Evolutionary conservation across 2,888 invertebrate species (phyloP).

Genomic region (Dicycla oo): DNA sequence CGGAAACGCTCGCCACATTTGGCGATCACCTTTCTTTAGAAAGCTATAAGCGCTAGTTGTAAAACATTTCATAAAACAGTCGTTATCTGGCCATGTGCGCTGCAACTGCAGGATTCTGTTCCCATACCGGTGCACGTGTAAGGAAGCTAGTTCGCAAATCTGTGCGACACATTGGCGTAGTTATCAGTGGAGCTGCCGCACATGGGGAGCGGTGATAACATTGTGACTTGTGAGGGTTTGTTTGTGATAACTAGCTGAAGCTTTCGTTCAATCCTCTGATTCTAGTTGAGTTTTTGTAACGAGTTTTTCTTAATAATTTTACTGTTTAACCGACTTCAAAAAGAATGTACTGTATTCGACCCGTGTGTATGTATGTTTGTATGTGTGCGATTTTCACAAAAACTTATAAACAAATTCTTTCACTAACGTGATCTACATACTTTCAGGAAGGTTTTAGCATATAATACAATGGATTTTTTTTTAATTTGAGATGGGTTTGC

Average conservation of each 20-base stretch:
- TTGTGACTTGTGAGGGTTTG: slow-evolving; percentile 51
- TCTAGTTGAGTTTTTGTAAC: neutral
- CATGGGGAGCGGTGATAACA: slow-evolving; percentile 70
- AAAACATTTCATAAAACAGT: slow-evolving; percentile 87
- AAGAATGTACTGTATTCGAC: too few relatives aligned
- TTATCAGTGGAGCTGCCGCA: slow-evolving; percentile 70
- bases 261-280: neutral
- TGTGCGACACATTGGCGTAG: slow-evolving; percentile 84
- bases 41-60: slow-evolving; percentile 82
- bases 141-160: slow-evolving; percentile 85
- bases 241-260: slow-evolving; percentile 10
- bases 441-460: too few relatives aligned
- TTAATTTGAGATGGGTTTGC: too few relatives aligned
- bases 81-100: slow-evolving; percentile 82
- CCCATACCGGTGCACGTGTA: slow-evolving; percentile 84
- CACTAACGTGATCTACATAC: too few relatives aligned
- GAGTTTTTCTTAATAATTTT: neutral
- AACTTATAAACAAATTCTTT: too few relatives aligned
- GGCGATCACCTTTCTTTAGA: slow-evolving; percentile 87
- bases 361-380: too few relatives aligned
- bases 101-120: slow-evolving; percentile 71
- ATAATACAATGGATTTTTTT: too few relatives aligned
- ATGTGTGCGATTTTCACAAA: too few relatives aligned
- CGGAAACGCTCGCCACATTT: slow-evolving; percentile 80
- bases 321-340: too few relatives aligned